Percentiles rank a stretch among this genome's conserved stretches.
phyloP scores from a whole-genome alignment of 92 coral and sea anemone genomes.

The Micromussa lordhowensis region DNA sequence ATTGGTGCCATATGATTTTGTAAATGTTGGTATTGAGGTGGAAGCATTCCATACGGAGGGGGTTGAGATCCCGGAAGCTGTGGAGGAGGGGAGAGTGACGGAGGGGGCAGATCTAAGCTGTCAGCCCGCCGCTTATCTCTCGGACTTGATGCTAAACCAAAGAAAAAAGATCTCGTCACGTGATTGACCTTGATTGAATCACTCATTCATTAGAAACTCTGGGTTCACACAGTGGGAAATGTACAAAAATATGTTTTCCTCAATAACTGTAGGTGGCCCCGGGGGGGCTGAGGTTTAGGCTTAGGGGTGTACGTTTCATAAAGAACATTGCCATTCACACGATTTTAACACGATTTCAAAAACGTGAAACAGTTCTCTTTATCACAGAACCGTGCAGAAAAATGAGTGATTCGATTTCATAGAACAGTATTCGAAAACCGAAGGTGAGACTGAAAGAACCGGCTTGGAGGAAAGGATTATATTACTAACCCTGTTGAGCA shows the following conservation, averaged over 20 bases:
- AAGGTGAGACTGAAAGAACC: too few species aligned
- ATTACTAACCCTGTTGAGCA: too few species aligned
- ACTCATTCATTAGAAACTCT: neutral
- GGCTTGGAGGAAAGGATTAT: too few species aligned
- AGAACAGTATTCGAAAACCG: too few species aligned
- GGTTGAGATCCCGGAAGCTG: conserved; percentile 89
- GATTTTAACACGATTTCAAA: too few species aligned
- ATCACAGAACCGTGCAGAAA: too few species aligned
- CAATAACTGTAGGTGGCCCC: too few species aligned
- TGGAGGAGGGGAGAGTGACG: conserved; percentile 82
- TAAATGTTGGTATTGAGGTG: conserved; percentile 88
- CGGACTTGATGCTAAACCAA: conserved; percentile 79
- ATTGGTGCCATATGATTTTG: conserved; percentile 92
- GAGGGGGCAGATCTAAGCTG: conserved; percentile 76
- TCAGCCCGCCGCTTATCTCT: conserved; percentile 86
- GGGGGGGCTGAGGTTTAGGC: too few species aligned
- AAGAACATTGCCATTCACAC: too few species aligned
- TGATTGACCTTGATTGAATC: neutral
- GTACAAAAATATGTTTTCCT: neutral
- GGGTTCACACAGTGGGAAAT: neutral
- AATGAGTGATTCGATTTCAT: too few species aligned
- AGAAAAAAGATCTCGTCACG: neutral
- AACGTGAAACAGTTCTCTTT: too few species aligned
- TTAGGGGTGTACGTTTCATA: too few species aligned
- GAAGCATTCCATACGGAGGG: conserved; percentile 87